Evolutionary conservation across 2,797 vertebrate genomes (phyloP), one percentile per base, ranked within the genome.

Genomic region (Aulostomus chinensis): DNA sequence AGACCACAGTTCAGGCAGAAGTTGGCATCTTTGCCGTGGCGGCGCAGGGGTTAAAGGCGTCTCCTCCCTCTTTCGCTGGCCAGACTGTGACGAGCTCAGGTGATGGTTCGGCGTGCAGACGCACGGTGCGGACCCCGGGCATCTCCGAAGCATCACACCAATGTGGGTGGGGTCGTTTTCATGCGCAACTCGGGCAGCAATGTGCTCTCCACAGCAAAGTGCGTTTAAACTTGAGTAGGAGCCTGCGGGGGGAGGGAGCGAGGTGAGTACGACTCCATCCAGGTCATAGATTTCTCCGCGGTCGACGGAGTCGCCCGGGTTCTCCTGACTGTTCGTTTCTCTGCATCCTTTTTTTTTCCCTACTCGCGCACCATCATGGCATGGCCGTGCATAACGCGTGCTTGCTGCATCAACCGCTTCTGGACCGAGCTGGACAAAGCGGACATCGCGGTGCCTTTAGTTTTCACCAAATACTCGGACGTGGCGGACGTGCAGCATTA

Each of bases 341-440:
- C 11, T 32, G 36, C 33, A 36, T 63, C 21, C 17, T 54, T 9
- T 22, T 1, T 21, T 16, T 64, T 59, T 35, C 21, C 21, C 29
- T 36, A 31, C 26, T 18, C 16, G 17, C 9, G 6, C 8, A 11
- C 4, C 63, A 62, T n/a, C 60, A 98, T 99, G 97, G 97, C 97
- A 42, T 98, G 97, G 97, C 96, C 97, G 65, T 99, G 96, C 88
- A 95, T 99, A 55, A 98, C 94, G 72, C 93, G 96, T 73, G 97
- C 96, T 14, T 99, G 97, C 93, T 98, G 97, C 93, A 96, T 98
- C 72, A 97, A 96, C 63, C 96, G 97, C 28, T 97, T 96, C 70
- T 99, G 97, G 97, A 96, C 90, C 83, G 96, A 99, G 84, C 83
- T 99, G 67, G 97, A 99, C 80, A 98, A 98, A 84, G 96, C 87